phyloP scores from a whole-genome alignment of 2,888 invertebrate species.

The Chymomyza caudatula region DNA sequence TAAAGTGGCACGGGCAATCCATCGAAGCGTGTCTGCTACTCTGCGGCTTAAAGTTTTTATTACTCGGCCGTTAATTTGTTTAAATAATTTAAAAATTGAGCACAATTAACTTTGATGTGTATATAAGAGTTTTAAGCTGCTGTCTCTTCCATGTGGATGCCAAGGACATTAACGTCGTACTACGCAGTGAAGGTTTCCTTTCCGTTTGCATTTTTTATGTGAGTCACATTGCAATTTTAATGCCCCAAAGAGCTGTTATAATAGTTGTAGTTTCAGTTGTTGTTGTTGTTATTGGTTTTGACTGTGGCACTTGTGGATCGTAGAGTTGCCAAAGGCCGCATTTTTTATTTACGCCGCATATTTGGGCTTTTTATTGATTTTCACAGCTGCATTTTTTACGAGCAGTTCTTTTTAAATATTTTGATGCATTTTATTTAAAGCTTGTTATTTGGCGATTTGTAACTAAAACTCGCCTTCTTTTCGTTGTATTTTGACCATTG shows the following conservation, averaged over 20 bases:
- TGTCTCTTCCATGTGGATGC: neutral
- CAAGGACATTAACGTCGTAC: too few relatives aligned
- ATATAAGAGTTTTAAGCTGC: neutral
- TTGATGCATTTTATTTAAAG: constrained; percentile 10
- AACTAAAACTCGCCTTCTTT: neutral
- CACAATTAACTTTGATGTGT: constrained; percentile 20
- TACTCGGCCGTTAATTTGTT: constrained; percentile 14
- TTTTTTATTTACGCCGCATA: neutral
- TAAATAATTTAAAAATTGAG: constrained; percentile 24
- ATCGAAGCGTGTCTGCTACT: neutral
- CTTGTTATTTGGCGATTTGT: constrained; percentile 40
- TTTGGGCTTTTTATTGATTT: constrained; percentile 21
- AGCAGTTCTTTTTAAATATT: constrained; percentile 19
- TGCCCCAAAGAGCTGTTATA: too few relatives aligned
- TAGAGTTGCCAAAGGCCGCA: too few relatives aligned
- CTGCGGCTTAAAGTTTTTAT: neutral
- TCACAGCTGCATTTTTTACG: constrained; percentile 20
- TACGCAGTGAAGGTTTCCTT: too few relatives aligned
- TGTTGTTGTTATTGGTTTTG: too few relatives aligned
- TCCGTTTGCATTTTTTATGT: neutral
- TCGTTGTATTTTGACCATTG: constrained; percentile 39
- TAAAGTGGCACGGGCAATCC: neutral
- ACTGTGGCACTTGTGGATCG: too few relatives aligned
- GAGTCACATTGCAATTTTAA: neutral
- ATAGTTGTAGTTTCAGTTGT: too few relatives aligned